Base-by-base conservation (phyloP, 2,888 invertebrate species). In the Zhuqinia jingwanae region DNA sequence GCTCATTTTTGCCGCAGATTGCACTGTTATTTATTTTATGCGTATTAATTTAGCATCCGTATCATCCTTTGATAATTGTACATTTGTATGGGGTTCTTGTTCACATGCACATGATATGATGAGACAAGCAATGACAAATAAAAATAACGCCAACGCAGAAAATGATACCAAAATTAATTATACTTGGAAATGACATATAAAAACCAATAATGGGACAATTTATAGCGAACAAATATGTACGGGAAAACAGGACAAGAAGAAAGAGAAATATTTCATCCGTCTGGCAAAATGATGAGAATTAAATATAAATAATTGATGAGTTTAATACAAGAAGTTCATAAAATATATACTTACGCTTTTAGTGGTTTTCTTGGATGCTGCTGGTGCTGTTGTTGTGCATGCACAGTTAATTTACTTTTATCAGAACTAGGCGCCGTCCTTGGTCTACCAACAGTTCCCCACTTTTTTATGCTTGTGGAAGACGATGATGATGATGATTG, bases 351-450 rank as follows among this genome's bases (percentile, higher is more conserved):
- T 87, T 85, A 87, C 87, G 87, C 84, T 78, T 87, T 87, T 30
- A 87, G 60, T 2, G 87, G 87, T 30, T 80, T 84, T 78, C 87
- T 60, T 17, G 70, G 63, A 73, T 78, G 75, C 63, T 63, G 76
- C 60, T 76, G 73, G 10, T 56, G 5, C 27, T 73, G 56, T n/a
- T 58, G 68, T 25, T 63, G 17, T 60, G 27, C 47, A 60, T 76
- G 30, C 36, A 8, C 36, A 36, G 36, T 36, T 36, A 36, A 36
- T 17, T 47, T 53, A 53, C 81, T 85, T 47, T 76, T 85, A 15
- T 89, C 85, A 0, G 73, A 75, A 36, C n/a, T 87, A 13, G 90
- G 90, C 25, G 90, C 90, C 15, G 90, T 90, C 77, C 89, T 89
- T 25, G 90, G 90, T 78, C 90, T 50, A 22, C 85, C 85, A 22